Evolutionary conservation across 2,113 vertebrate genomes (phyloP).

Genomic region (Pseudolaguvia tuberculata): DNA sequence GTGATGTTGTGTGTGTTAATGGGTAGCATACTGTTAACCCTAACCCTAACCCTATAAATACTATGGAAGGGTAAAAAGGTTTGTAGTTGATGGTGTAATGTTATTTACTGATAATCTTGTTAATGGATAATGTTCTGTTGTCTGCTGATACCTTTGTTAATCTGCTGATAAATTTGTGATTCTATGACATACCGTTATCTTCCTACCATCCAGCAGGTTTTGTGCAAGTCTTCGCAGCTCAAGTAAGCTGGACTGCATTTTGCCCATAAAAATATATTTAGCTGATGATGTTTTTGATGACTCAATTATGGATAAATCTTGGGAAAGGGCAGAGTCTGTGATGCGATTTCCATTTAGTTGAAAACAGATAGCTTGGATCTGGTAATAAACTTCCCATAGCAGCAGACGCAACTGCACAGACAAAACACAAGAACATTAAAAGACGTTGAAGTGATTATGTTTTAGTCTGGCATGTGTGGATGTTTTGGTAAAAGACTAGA

Average conservation of each 20-base stretch:
- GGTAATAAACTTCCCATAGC: conserved; percentile 96
- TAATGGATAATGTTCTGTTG: too few species aligned
- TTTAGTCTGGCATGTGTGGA: not conserved
- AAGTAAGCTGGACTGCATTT: conserved; percentile 81
- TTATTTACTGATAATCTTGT: too few species aligned
- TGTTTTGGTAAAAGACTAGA: not conserved
- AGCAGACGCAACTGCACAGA: conserved; percentile 82
- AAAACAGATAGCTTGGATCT: conserved; percentile 90
- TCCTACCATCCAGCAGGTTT: conserved; percentile 87
- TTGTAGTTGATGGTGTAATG: too few species aligned
- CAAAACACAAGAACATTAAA: not conserved
- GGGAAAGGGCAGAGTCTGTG: conserved; percentile 92
- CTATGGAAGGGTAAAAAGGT: too few species aligned
- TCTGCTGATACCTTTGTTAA: too few species aligned
- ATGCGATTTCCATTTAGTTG: conserved; percentile 93
- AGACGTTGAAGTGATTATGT: not conserved
- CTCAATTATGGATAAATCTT: conserved; percentile 97
- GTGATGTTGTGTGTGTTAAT: too few species aligned
- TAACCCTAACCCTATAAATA: too few species aligned
- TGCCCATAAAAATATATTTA: conserved; percentile 89
- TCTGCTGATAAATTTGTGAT: too few species aligned
- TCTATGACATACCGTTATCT: conserved; percentile 81
- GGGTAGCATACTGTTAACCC: too few species aligned
- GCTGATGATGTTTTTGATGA: conserved; percentile 94
- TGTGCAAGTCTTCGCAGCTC: conserved; percentile 94